A percentile compares a stretch with the other conserved stretches of the same genome.
Conservation (phyloP, 2,888 invertebrate genomes). For the Rhamphomyia laevipes region DNA sequence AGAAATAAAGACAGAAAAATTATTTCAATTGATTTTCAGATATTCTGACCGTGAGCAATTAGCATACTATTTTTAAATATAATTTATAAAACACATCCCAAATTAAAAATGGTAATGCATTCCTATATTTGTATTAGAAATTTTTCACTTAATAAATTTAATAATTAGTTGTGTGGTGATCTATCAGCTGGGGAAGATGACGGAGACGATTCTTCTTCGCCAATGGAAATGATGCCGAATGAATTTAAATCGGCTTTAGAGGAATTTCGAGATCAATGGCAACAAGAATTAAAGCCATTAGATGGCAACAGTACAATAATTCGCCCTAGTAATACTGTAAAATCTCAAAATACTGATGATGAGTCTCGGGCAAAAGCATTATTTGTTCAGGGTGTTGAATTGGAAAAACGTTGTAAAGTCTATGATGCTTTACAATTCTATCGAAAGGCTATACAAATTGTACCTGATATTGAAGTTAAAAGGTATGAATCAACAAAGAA, state of each 20-base stretch:
- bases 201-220: slow-evolving; percentile 18
- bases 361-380: slow-evolving; percentile 46
- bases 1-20: background rate
- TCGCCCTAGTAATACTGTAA: background rate
- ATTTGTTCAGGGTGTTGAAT: slow-evolving; percentile 68
- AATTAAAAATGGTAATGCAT: slow-evolving; percentile 12
- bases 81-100: background rate
- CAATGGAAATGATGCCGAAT: slow-evolving; percentile 20
- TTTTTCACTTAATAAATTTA: background rate
- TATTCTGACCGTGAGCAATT: slow-evolving; percentile 27
- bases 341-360: background rate
- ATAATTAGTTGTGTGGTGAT: slow-evolving; percentile 6
- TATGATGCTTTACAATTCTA: slow-evolving; percentile 85
- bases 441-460: slow-evolving; percentile 76
- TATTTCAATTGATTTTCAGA: slow-evolving; percentile 26
- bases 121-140: background rate
- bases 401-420: slow-evolving; percentile 69
- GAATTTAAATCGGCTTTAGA: slow-evolving; percentile 47
- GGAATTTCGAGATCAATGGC: slow-evolving; percentile 66
- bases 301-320: slow-evolving; percentile 1
- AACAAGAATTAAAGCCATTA: slow-evolving; percentile 48
- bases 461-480: slow-evolving; percentile 81
- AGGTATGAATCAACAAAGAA: slow-evolving; percentile 45
- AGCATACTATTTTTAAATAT: background rate
- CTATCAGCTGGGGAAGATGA: slow-evolving; percentile 17